Percentiles rank a stretch among this genome's conserved stretches.
phyloP scores from a whole-genome alignment of 2,113 vertebrate genomes.

The Blennius ocellaris region DNA sequence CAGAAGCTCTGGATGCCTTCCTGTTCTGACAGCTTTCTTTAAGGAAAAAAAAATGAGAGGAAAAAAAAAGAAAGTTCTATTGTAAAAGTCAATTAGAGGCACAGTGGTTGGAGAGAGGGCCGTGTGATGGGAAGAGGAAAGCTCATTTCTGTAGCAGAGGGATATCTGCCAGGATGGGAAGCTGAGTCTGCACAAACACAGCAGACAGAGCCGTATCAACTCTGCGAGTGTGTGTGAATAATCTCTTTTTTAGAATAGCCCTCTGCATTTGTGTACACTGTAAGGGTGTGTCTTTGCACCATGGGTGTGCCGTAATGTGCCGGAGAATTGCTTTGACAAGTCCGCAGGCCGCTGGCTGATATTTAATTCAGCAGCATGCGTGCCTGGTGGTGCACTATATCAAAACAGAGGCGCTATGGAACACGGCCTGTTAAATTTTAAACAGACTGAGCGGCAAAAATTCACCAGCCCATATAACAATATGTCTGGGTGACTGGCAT shows the following conservation, averaged over 20 bases:
- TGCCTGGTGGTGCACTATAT: constrained; percentile 51
- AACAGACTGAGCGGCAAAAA: constrained; percentile 64
- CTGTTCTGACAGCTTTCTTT: constrained; percentile 2
- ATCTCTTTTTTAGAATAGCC: constrained; percentile 4
- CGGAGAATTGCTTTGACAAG: constrained; percentile 26
- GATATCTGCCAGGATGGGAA: constrained; percentile 6
- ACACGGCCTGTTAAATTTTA: constrained; percentile 74
- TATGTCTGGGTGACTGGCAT: constrained; percentile 48
- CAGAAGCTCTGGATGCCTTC: constrained; percentile 4
- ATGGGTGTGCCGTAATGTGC: constrained; percentile 1
- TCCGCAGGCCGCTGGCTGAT: constrained; percentile 34
- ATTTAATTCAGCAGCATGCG: constrained; percentile 58
- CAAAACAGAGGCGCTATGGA: constrained; percentile 55
- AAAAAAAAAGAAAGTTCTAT: too few species aligned
- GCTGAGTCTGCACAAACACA: constrained; percentile 28
- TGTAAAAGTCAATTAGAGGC: constrained; percentile 58
- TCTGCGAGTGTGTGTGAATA: not conserved
- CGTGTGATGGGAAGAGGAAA: constrained; percentile 23
- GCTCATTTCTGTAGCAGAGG: constrained; percentile 27
- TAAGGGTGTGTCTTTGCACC: constrained; percentile 3
- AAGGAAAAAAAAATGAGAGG: too few species aligned
- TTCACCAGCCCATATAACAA: constrained; percentile 69
- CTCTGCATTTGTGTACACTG: not conserved
- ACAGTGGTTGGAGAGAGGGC: constrained; percentile 15
- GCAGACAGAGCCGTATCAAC: not conserved